Evolutionary conservation across 2,888 invertebrate genomes (phyloP).

Genomic region (Agrochola lychnidis): DNA sequence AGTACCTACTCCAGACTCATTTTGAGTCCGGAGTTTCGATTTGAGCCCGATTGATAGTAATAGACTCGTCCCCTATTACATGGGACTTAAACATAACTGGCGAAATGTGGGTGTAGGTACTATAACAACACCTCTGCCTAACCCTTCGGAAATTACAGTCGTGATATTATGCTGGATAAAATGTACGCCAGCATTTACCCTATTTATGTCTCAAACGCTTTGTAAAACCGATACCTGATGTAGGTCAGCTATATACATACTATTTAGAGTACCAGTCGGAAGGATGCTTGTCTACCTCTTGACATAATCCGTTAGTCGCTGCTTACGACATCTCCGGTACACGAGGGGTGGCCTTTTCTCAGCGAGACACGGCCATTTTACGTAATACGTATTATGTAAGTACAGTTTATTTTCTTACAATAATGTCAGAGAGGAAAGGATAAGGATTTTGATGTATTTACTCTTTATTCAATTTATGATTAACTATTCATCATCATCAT

Average conservation of each 20-base stretch:
- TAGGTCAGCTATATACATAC: constrained; percentile 16
- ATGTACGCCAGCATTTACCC: too few species aligned
- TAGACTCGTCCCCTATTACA: too few species aligned
- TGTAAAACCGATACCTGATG: not conserved
- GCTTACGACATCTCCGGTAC: constrained; percentile 37
- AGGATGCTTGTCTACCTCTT: constrained; percentile 43
- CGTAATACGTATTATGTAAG: constrained; percentile 20
- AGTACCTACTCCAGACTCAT: too few species aligned
- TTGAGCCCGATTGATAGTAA: too few species aligned
- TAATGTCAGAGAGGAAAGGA: not conserved
- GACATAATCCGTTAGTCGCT: constrained; percentile 48
- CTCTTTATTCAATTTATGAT: not conserved
- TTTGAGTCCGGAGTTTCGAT: too few species aligned
- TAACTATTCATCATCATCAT: too few species aligned
- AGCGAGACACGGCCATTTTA: constrained; percentile 30
- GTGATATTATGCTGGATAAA: too few species aligned
- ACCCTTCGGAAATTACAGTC: too few species aligned
- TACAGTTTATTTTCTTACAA: constrained; percentile 23
- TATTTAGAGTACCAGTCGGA: constrained; percentile 33
- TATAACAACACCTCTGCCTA: too few species aligned
- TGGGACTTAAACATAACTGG: too few species aligned
- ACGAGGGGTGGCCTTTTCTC: constrained; percentile 29
- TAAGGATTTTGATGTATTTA: not conserved
- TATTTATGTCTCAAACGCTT: not conserved
- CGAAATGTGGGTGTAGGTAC: too few species aligned